These are phyloP conservation scores for Chelonus insularis DNA, from an alignment of 1,140 invertebrate species.

Conservation along the genomic window DNA sequence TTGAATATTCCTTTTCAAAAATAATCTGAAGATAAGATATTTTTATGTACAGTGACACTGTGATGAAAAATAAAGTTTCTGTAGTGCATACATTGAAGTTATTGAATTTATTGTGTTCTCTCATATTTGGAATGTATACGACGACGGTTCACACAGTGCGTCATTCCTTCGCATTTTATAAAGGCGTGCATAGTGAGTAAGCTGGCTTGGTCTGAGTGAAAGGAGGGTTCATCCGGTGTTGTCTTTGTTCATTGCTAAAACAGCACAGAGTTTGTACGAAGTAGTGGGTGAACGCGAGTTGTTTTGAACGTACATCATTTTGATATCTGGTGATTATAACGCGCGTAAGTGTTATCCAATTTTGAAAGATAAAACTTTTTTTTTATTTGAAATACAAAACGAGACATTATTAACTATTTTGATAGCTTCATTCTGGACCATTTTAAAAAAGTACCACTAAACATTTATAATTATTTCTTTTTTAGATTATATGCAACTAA, in stretches of 20 bases:
- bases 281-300: neutral
- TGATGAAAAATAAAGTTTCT: no score
- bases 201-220: neutral
- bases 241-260: constrained; percentile 1
- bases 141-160: neutral
- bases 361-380: no score
- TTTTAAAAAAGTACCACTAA: no score
- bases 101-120: neutral
- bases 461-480: no score
- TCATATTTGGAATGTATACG: neutral
- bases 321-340: neutral
- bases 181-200: neutral
- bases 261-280: neutral
- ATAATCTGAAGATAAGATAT: no score
- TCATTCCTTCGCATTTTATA: neutral
- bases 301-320: neutral
- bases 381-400: no score
- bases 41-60: no score
- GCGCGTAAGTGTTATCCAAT: neutral
- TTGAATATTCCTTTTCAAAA: no score
- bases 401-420: no score
- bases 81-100: neutral
- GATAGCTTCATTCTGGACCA: no score
- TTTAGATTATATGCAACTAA: no score
- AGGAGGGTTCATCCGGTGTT: constrained; percentile 7